These are phyloP conservation scores for Ctenopoma multispine DNA, from an alignment of 2,797 vertebrate genomes.

Conservation along the genomic window DNA sequence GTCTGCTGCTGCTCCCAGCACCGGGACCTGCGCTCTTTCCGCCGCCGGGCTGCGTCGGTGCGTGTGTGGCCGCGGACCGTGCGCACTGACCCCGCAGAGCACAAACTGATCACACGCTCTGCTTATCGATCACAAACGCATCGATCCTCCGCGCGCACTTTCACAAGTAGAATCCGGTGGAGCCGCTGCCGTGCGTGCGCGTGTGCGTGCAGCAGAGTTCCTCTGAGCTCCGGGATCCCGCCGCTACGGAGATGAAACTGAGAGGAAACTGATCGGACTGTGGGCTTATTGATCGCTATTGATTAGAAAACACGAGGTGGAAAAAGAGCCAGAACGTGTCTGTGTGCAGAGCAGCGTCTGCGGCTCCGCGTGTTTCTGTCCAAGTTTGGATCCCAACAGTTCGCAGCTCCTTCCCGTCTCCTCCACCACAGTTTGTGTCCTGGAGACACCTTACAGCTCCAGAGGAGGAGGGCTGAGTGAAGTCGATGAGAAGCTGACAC, in stretches of 20 bases:
- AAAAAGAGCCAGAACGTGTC: background rate
- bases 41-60: constrained; percentile 48
- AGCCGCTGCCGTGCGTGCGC: constrained; percentile 25
- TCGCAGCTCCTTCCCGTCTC: too few species aligned
- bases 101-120: constrained; percentile 49
- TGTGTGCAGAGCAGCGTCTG: too few species aligned
- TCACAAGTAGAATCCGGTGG: constrained; percentile 42
- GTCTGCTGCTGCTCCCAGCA: constrained; percentile 42
- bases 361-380: constrained; percentile 2
- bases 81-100: constrained; percentile 56
- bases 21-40: constrained; percentile 49
- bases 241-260: constrained; percentile 2
- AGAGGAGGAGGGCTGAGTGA: background rate
- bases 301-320: background rate
- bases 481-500: constrained; percentile 28
- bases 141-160: constrained; percentile 48
- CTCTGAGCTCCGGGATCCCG: constrained; percentile 17
- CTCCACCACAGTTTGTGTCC: too few species aligned
- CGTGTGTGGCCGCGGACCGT: constrained; percentile 27
- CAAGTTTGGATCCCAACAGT: constrained; percentile 1
- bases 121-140: constrained; percentile 54
- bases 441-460: background rate
- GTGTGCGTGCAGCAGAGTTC: constrained; percentile 7
- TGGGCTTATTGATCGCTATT: constrained; percentile 24
- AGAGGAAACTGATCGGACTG: constrained; percentile 36